Conservation (phyloP, 1,140 invertebrate genomes). For the Drosophila melanogaster region Release_6_plus_ISO1_MT NT_037436.4:129501-130000, state of each 20-base stretch:
- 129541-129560: conserved; percentile 29
- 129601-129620: not conserved
- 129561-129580: conserved; percentile 6
- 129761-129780: conserved; percentile 39
- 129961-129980: too few species aligned
- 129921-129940: too few species aligned
- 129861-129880: conserved; percentile 80
- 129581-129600: conserved; percentile 5
- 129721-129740: conserved; percentile 14
- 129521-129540: conserved; percentile 6
- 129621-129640: conserved; percentile 17
- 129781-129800: conserved; percentile 21
- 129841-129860: conserved; percentile 84
- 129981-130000: too few species aligned
- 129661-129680: not conserved
- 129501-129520: not conserved
- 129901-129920: too few species aligned
- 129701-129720: conserved; percentile 11
- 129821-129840: conserved; percentile 84
- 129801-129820: conserved; percentile 67
- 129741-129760: conserved; percentile 21
- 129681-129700: conserved; percentile 5
- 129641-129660: conserved; percentile 27
- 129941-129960: too few species aligned
- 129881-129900: conserved; percentile 78